Conservation (phyloP, 1,140 invertebrate species). For the Lasaia peninsularis region DNA sequence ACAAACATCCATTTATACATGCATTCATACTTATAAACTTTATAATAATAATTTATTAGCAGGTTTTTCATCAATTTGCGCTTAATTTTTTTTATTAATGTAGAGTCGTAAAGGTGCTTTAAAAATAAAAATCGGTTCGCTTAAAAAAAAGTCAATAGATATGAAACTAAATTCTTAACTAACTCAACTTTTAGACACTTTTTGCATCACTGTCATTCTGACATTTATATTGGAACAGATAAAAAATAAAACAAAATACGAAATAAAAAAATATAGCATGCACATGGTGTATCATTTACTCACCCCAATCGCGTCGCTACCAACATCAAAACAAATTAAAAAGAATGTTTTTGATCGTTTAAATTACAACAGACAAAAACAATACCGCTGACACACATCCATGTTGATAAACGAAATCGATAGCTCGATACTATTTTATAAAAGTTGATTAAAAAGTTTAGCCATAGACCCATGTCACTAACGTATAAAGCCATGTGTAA, state of each 20-base stretch:
- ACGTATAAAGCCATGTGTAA: slow-evolving; percentile 38
- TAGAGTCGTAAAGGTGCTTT: no score
- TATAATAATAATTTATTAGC: no score
- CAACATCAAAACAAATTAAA: slow-evolving; percentile 24
- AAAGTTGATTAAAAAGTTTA: slow-evolving; percentile 25
- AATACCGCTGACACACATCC: slow-evolving; percentile 28
- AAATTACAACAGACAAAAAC: slow-evolving; percentile 26
- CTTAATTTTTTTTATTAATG: no score
- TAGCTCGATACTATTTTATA: slow-evolving; percentile 17
- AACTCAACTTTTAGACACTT: no score
- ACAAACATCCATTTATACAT: no score
- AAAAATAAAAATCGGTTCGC: no score
- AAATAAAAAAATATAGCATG: not conserved
- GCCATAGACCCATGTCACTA: slow-evolving; percentile 47
- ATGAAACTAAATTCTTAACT: no score
- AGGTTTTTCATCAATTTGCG: no score
- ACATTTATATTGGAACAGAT: no score
- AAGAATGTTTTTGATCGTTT: slow-evolving; percentile 21
- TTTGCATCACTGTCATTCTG: no score
- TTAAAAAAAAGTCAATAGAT: no score
- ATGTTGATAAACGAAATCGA: slow-evolving; percentile 26
- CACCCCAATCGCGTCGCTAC: not conserved
- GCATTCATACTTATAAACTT: no score
- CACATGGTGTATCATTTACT: not conserved
- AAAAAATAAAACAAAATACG: not conserved